Percentiles rank a stretch among this genome's conserved stretches.
Evolutionary conservation across 2,888 invertebrate species (phyloP).

Genomic region (Pseudoips prasinana): DNA sequence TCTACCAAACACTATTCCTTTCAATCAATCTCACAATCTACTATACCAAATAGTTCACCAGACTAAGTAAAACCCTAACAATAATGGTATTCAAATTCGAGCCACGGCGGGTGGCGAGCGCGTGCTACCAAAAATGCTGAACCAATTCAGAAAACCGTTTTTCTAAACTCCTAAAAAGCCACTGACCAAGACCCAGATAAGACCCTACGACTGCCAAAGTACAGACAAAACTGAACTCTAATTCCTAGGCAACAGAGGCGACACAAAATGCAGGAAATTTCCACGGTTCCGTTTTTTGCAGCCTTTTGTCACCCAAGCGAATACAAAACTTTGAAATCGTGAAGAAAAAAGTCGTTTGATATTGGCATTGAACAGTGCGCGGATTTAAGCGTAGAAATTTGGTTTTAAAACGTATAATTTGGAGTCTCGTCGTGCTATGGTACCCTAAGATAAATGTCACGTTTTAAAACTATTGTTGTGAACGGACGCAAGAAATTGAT

Average conservation of each 20-base stretch:
- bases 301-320: constrained; percentile 71
- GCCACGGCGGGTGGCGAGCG: constrained; percentile 47
- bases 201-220: constrained; percentile 19
- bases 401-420: constrained; percentile 52
- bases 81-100: constrained; percentile 44
- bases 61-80: constrained; percentile 5
- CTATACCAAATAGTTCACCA: constrained; percentile 4
- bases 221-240: constrained; percentile 44
- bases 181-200: constrained; percentile 68
- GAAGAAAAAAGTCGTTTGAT: constrained; percentile 72
- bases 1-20: constrained; percentile 1
- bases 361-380: constrained; percentile 71
- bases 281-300: constrained; percentile 44
- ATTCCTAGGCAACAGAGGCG: constrained; percentile 29
- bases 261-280: constrained; percentile 24
- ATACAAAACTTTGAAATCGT: constrained; percentile 77
- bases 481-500: constrained; percentile 34
- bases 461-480: constrained; percentile 34
- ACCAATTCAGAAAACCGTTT: constrained; percentile 49
- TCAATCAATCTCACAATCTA: constrained; percentile 7
- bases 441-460: constrained; percentile 49
- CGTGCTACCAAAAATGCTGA: constrained; percentile 61
- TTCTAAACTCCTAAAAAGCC: constrained; percentile 58
- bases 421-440: constrained; percentile 39
- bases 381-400: constrained; percentile 67